phyloP scores from a whole-genome alignment of 2,888 invertebrate genomes.

The Brenthis daphne region DNA sequence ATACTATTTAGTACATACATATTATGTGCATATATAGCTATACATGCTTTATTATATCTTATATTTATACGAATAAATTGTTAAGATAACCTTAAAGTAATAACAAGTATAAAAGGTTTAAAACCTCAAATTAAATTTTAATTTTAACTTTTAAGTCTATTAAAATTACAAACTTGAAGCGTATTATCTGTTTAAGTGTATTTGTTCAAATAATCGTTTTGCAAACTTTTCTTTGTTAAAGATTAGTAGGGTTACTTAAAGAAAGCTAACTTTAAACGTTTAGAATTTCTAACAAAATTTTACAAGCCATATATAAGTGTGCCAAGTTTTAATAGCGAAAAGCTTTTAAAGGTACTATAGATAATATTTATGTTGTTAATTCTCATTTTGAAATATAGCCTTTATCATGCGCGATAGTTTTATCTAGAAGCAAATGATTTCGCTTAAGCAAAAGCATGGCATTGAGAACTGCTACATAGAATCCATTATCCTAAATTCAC shows the following conservation, averaged over 20 bases:
- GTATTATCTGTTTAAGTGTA: slow-evolving; percentile 16
- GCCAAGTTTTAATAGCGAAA: slow-evolving; percentile 32
- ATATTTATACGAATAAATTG: too few relatives aligned
- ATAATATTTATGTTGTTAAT: slow-evolving; percentile 26
- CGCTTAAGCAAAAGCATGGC: too few relatives aligned
- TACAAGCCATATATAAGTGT: background rate
- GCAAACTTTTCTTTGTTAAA: slow-evolving; percentile 20
- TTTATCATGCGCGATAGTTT: background rate
- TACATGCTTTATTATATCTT: too few relatives aligned
- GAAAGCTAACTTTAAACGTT: slow-evolving; percentile 25
- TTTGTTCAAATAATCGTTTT: slow-evolving; percentile 26
- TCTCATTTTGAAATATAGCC: background rate
- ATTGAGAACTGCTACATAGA: too few relatives aligned
- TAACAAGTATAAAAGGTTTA: too few relatives aligned
- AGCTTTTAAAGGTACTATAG: slow-evolving; percentile 40
- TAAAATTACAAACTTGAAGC: slow-evolving; percentile 12
- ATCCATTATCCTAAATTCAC: too few relatives aligned
- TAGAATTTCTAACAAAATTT: slow-evolving; percentile 23
- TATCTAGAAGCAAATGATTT: too few relatives aligned
- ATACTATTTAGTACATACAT: too few relatives aligned
- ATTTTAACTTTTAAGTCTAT: slow-evolving; percentile 9
- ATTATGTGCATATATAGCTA: too few relatives aligned
- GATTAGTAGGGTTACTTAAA: slow-evolving; percentile 28
- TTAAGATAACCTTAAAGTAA: too few relatives aligned
- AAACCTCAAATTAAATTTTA: background rate